These are phyloP conservation scores for Anastrepha obliqua DNA, from an alignment of 1,140 invertebrate genomes.

Conservation along the genomic window DNA sequence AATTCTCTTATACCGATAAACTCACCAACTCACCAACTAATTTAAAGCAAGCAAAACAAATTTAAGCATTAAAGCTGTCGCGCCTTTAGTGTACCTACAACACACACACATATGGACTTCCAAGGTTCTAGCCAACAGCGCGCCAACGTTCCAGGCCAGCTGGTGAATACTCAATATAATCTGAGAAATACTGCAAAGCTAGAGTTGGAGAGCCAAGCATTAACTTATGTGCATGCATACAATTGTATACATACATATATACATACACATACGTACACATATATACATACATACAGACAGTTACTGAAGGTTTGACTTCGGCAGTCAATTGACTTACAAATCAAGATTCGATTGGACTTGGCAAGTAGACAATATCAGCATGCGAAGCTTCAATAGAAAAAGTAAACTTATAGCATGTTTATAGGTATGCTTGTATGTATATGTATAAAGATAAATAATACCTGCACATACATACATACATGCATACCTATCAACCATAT, in stretches of 20 bases:
- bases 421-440: no score
- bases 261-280: neutral
- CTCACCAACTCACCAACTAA: neutral
- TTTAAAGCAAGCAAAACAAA: neutral
- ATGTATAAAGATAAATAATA: no score
- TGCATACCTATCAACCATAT: no score
- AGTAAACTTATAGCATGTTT: neutral
- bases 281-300: neutral
- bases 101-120: neutral
- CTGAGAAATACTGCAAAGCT: neutral
- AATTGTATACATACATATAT: neutral
- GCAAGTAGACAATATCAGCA: neutral
- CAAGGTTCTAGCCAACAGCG: neutral
- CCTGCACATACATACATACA: no score
- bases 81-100: neutral
- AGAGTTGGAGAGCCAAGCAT: neutral
- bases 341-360: constrained; percentile 42
- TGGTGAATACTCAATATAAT: neutral
- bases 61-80: neutral
- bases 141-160: neutral
- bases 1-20: constrained; percentile 26
- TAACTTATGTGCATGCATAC: neutral
- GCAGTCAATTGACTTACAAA: constrained; percentile 51
- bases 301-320: constrained; percentile 24
- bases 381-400: neutral